Percentiles rank a stretch among this genome's conserved stretches.
These are phyloP conservation scores for Parus major DNA, from an alignment of 2,113 vertebrate species.

Conservation along the genomic window DNA sequence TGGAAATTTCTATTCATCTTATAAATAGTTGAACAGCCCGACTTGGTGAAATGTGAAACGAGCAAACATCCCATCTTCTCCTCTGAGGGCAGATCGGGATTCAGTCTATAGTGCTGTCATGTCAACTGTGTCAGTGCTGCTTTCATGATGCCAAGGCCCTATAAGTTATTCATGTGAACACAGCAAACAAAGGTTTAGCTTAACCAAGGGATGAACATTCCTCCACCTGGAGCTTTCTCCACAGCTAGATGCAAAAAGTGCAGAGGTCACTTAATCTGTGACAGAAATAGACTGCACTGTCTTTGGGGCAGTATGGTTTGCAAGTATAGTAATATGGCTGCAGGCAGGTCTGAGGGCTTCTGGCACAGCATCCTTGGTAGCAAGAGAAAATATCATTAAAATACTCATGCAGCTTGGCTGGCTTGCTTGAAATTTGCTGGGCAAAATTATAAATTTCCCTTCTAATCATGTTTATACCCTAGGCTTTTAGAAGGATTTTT, in stretches of 20 bases:
- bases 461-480: slow-evolving; percentile 21
- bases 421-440: slow-evolving; percentile 15
- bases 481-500: slow-evolving; percentile 35
- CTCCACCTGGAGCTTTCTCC: slow-evolving; percentile 58
- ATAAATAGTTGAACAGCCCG: slow-evolving; percentile 80
- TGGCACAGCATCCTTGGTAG: background rate
- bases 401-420: background rate
- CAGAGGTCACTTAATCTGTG: slow-evolving; percentile 49
- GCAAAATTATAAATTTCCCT: slow-evolving; percentile 38
- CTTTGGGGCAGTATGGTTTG: slow-evolving; percentile 9
- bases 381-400: slow-evolving; percentile 19
- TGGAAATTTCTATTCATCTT: slow-evolving; percentile 83
- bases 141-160: slow-evolving; percentile 54
- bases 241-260: slow-evolving; percentile 2
- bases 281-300: slow-evolving; percentile 22
- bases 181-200: slow-evolving; percentile 70
- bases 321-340: background rate
- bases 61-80: slow-evolving; percentile 75
- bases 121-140: slow-evolving; percentile 63
- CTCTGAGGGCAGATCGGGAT: slow-evolving; percentile 67
- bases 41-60: slow-evolving; percentile 74
- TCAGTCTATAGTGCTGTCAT: slow-evolving; percentile 67
- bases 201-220: slow-evolving; percentile 57
- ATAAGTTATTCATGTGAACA: slow-evolving; percentile 80
- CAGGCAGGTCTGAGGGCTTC: background rate